Evolutionary conservation across 2,797 vertebrate species (phyloP).

Genomic region (Todus mexicanus): DNA sequence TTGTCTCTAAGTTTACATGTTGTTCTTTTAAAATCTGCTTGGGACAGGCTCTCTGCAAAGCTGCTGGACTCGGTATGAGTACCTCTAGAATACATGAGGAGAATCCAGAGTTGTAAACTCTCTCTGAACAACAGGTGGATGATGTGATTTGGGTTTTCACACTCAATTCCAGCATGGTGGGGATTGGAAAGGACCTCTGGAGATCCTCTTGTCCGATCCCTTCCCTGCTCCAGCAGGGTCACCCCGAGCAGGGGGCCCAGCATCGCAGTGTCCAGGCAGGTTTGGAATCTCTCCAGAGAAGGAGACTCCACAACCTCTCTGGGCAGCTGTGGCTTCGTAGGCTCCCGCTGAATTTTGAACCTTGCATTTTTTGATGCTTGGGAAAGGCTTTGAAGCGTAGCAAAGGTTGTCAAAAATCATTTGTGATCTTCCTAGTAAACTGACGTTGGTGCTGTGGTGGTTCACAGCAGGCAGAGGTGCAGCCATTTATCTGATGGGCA

Average conservation of each 20-base stretch:
- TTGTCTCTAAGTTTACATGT: slow-evolving; percentile 1
- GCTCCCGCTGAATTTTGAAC: not conserved
- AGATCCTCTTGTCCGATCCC: not conserved
- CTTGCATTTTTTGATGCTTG: not conserved
- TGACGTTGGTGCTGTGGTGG: not conserved
- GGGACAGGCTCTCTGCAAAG: not conserved
- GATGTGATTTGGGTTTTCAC: not conserved
- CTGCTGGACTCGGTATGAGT: not conserved
- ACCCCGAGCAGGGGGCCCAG: not conserved
- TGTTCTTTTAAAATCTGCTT: not conserved
- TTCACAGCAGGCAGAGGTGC: not conserved
- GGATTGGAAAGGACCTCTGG: not conserved
- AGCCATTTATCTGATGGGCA: not conserved
- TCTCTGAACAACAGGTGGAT: not conserved
- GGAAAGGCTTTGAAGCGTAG: not conserved
- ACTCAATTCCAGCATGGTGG: not conserved
- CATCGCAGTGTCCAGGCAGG: not conserved
- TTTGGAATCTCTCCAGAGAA: not conserved
- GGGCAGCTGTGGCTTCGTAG: not conserved
- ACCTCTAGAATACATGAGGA: not conserved
- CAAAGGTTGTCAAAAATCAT: not conserved
- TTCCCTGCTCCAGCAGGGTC: not conserved
- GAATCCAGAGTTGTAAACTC: not conserved
- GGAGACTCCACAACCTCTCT: not conserved
- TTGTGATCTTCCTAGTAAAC: not conserved